Percentiles rank a stretch among this genome's conserved stretches.
phyloP scores from a whole-genome alignment of 2,888 invertebrate genomes.

The Romanomermis culicivorax region DNA sequence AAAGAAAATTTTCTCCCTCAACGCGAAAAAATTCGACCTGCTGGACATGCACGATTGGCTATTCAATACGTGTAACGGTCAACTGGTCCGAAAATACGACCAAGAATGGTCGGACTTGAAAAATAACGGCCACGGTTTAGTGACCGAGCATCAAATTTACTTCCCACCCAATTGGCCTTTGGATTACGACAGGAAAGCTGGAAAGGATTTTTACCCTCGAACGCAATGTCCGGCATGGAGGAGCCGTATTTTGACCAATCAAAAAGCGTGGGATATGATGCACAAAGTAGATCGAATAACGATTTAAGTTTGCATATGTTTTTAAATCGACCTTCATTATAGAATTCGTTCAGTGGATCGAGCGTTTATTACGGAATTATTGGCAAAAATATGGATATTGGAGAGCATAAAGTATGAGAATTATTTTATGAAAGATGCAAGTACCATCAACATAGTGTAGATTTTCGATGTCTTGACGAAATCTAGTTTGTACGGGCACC shows the following conservation, averaged over 20 bases:
- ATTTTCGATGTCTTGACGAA: too few relatives aligned
- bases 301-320: neutral
- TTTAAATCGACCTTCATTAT: too few relatives aligned
- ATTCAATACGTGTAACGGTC: constrained; percentile 19
- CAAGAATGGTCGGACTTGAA: constrained; percentile 16
- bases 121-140: constrained; percentile 12
- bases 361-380: constrained; percentile 21
- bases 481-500: too few relatives aligned
- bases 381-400: constrained; percentile 16
- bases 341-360: constrained; percentile 21
- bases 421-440: too few relatives aligned
- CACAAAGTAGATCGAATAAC: constrained; percentile 15
- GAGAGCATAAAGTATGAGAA: constrained; percentile 14
- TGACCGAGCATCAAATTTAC: constrained; percentile 18
- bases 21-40: constrained; percentile 17
- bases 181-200: constrained; percentile 12
- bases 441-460: too few relatives aligned
- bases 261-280: constrained; percentile 17
- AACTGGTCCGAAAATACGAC: constrained; percentile 19
- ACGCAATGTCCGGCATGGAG: constrained; percentile 19
- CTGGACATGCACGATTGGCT: constrained; percentile 21
- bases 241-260: constrained; percentile 18
- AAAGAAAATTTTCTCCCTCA: constrained; percentile 17
- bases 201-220: constrained; percentile 17
- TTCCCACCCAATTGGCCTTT: constrained; percentile 18